Evolutionary conservation across 1,140 invertebrate species (phyloP), one percentile per base, ranked within the genome.

Genomic region (Heliconius himera): DNA sequence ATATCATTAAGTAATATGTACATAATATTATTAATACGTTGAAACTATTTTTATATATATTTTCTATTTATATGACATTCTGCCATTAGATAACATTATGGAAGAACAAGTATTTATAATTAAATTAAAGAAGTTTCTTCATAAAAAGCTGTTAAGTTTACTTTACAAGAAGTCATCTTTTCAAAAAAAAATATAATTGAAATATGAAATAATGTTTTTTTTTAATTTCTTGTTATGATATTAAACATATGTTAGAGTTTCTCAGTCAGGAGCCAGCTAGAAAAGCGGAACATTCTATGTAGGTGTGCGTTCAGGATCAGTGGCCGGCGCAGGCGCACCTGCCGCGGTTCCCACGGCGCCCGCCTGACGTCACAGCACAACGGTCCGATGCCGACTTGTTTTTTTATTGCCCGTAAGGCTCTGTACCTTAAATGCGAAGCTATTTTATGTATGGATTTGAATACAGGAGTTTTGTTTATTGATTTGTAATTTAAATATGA

Each of bases 311-410:
- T 88, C 89, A 93, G 92, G 93, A 94, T 94, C 93, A 93, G 89
- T 94, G 93, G 90, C 91, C 93, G 89, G 89, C 91, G 88, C 88
- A 86, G 88, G 90, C 91, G 91, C 93, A 94, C 93, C 93, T 94
- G 93, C 93, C 91, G 91, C 90, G 82, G 90, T 94, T 94, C 93
- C 91, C 93, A 94, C 93, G 93, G 77, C 77, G 77, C 85, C 85
- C 83, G 70, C 79, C 82, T 91, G 89, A 91, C 91, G 92, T 93
- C 90, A 92, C 89, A 88, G 85, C 87, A 88, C 89, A 92, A 91
- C 90, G 87, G 88, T 87, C 85, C 86, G 85, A 76, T 84, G 71
- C 77, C 78, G 87, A 84, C 83, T 88, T 81, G 87, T 88, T 89
- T 87, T n/a, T 89, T 88, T 87, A 83, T 84, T 84, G 80, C 82